Conservation (phyloP, 2,888 invertebrate species). For the Xylota sylvarum region DNA sequence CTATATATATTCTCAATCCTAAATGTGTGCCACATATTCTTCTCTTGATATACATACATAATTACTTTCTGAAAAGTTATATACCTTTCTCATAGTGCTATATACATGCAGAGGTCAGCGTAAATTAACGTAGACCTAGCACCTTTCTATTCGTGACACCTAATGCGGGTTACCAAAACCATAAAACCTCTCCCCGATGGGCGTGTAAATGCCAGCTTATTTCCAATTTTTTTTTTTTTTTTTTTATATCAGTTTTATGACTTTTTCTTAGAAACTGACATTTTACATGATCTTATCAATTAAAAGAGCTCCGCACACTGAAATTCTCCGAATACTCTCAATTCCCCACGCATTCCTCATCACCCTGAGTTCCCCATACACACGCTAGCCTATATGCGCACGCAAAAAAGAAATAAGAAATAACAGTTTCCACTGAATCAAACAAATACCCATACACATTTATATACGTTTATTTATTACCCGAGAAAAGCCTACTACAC, state of each 20-base stretch:
- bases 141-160: constrained; percentile 32
- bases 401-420: constrained; percentile 25
- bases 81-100: neutral
- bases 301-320: constrained; percentile 34
- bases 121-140: neutral
- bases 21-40: too few species aligned
- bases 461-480: constrained; percentile 49
- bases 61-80: neutral
- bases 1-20: too few species aligned
- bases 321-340: constrained; percentile 64
- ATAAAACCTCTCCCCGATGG: constrained; percentile 28
- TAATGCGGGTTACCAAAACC: constrained; percentile 25
- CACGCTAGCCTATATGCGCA: neutral
- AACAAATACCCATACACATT: constrained; percentile 19
- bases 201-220: constrained; percentile 19
- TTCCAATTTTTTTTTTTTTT: neutral
- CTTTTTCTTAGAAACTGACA: constrained; percentile 45
- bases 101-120: neutral
- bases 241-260: constrained; percentile 30
- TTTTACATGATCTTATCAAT: constrained; percentile 63
- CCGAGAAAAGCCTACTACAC: constrained; percentile 70
- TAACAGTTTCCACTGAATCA: constrained; percentile 61
- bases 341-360: constrained; percentile 46
- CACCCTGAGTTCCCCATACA: constrained; percentile 12
- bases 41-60: neutral